Base-by-base conservation (phyloP, 2,113 vertebrate genomes). In the Tursiops truncatus region DNA sequence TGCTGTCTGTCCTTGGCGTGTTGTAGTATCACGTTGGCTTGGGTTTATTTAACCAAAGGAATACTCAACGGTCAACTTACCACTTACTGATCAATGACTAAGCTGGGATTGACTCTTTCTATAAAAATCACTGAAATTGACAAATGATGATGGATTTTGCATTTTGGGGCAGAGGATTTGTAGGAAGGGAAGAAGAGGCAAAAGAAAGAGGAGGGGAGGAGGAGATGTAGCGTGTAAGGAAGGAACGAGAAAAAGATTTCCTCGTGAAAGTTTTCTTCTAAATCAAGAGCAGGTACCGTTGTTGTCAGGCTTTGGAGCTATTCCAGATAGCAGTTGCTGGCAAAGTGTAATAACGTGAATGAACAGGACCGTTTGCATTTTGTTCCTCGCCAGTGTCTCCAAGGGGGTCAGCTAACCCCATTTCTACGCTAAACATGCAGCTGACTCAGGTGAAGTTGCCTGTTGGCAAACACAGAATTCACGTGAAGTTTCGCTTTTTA, bases 21-120 rank as follows among this genome's bases (percentile, higher is more conserved):
- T 0, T 0, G n/a, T 7, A 25, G 63, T 65, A 6, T 6, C 3
- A 0, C 1, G 0, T 20, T 91, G 26, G 33, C 31, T 25, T 0
- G 3, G 41, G 33, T 18, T 86, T 33, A 79, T 36, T 17, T 26
- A 74, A 31, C n/a, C 10, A 41, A 83, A 81, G 25, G 14, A 50
- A 73, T 38, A 36, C 12, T 70, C 14, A 70, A 15, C 26, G 33
- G 36, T n/a, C 9, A 7, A 15, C 26, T 85, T 33, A 21, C 17
- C 17, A 36, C 11, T 63, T 73, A n/a, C 17, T 73, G n/a, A 50
- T 63, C 8, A 31, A 12, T 83, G 65, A 20, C 79, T 80, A 36
- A 33, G 21, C n/a, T 41, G 85, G 41, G 15, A 68, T 68, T n/a
- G n/a, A 15, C 63, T 86, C 50, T 94, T 70, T 76, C 18, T 14